Evolutionary conservation across 2,797 vertebrate genomes (phyloP).

Genomic region (Pogoniulus pusillus): DNA sequence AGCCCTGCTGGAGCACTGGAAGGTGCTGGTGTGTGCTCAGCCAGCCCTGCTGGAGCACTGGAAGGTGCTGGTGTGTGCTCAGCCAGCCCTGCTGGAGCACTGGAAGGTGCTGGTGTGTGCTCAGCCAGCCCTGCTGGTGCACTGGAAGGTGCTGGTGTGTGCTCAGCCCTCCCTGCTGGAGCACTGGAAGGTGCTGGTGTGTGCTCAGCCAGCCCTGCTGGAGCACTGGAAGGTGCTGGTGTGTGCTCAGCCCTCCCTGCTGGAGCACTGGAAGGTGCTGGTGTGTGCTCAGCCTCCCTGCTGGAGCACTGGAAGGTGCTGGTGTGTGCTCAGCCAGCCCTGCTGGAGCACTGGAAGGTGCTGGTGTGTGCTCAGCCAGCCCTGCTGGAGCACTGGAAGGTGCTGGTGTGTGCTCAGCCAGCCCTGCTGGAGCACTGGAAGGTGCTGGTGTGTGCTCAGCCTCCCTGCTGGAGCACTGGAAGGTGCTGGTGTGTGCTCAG

Average conservation of each 20-base stretch:
- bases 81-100: background rate
- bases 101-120: accelerated
- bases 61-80: background rate
- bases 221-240: background rate
- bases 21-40: background rate
- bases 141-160: background rate
- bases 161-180: background rate
- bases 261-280: background rate
- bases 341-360: background rate
- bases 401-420: background rate
- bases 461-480: background rate
- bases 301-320: background rate
- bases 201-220: background rate
- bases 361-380: background rate
- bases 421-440: background rate
- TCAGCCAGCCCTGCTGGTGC: background rate
- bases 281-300: background rate
- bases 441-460: background rate
- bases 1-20: background rate
- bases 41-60: background rate
- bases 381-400: background rate
- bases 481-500: background rate
- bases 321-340: background rate
- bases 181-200: background rate
- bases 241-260: background rate